Evolutionary conservation across 2,888 invertebrate genomes (phyloP), one percentile per base, ranked within the genome.

Genomic region (Heliconius ismenius): DNA sequence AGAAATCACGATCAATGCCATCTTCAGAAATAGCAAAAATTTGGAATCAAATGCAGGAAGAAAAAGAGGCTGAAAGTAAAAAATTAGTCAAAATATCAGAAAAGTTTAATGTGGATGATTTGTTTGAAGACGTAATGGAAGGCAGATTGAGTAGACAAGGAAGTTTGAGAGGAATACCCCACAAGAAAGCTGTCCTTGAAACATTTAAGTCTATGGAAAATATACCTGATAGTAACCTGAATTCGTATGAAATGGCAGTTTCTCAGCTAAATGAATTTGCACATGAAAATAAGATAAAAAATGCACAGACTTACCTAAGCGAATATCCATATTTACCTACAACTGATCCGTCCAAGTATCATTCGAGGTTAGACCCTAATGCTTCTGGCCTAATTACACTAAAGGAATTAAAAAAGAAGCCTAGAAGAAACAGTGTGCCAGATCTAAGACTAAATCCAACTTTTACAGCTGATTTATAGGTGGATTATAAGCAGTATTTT

Each of bases 151-250:
- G 93, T 82, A 87, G 93, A 18, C 92, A 93, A 78, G 94, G 94
- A n/a, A 92, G 92, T 83, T 90, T 95, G 65, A 87, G 93, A 83
- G 95, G 95, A 0, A 95, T 95, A 81, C 94, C 95, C 39, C 91
- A 95, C 83, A 94, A 94, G 81, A 94, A 93, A 84, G 95, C 95
- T 3, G 95, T 95, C 62, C 86, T 95, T 32, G 94, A 94, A 84
- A 88, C 95, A 0, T 94, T 95, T 79, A 90, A 90, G 81, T 95
- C 95, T 1, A 94, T 95, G 92, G 95, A 95, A 83, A 94, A 93
- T 80, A 81, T 95, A 68, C 81, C 89, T 18, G 88, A 90, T 78
- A 88, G 82, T 32, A 89, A 88, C 80, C 81, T 91, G 7, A 91
- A 88, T 82, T 89, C 93, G 0, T 95, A 93, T 81, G 94, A 93